Percentiles rank a stretch among this genome's conserved stretches.
Conservation (phyloP, 1,140 invertebrate species). For the Choristoneura fumiferana region DNA sequence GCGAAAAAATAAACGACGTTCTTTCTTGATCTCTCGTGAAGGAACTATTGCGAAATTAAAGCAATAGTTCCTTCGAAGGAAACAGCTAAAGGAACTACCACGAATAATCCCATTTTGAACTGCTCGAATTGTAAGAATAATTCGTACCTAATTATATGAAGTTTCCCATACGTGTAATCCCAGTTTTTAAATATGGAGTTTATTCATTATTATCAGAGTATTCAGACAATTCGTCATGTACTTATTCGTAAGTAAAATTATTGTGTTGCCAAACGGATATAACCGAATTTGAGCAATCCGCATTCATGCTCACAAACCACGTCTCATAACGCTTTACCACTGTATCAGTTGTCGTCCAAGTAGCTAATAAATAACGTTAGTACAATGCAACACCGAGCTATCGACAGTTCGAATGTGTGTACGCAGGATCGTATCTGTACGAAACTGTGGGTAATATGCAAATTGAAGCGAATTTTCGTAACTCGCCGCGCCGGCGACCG, state of each 20-base stretch:
- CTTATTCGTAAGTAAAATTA: conserved; percentile 1
- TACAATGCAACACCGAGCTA: conserved; percentile 53
- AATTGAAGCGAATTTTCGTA: conserved; percentile 70
- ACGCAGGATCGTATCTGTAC: conserved; percentile 58
- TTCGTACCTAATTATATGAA: no score
- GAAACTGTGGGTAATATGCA: conserved; percentile 36
- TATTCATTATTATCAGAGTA: no score
- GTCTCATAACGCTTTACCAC: conserved; percentile 26
- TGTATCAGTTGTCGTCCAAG: conserved; percentile 31
- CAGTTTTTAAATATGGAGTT: no score
- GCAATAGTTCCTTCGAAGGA: no score
- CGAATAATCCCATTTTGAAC: no score
- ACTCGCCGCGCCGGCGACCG: conserved; percentile 53
- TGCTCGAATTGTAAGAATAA: no score
- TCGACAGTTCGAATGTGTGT: conserved; percentile 46
- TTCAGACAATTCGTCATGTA: no score
- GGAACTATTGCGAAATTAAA: no score
- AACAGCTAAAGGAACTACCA: no score
- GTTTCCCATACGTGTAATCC: no score
- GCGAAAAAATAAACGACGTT: no score
- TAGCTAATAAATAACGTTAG: conserved; percentile 55
- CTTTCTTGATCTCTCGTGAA: no score
- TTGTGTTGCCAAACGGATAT: conserved; percentile 1
- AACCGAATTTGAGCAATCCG: conserved; percentile 5
- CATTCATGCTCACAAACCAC: conserved; percentile 14